A percentile compares a stretch with the other conserved stretches of the same genome.
These are phyloP conservation scores for cat (Felis catus) DNA, from an alignment of 2,113 vertebrate genomes.

Conservation along the genomic window F.catus_Fca126_mat1.0 CM031420.1:19231501-19232000, in stretches of 20 bases:
- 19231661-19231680: background rate
- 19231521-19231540: background rate
- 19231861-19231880: background rate
- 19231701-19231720: background rate
- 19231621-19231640: background rate
- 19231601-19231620: background rate
- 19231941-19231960: background rate
- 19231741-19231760: background rate
- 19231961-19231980: too few species aligned
- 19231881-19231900: background rate
- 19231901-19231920: background rate
- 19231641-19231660: background rate
- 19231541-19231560: background rate
- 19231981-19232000: too few species aligned
- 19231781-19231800: background rate
- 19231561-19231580: background rate
- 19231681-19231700: background rate
- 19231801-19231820: background rate
- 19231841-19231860: background rate
- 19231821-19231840: background rate
- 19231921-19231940: background rate
- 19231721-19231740: background rate
- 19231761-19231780: background rate
- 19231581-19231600: background rate
- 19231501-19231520: background rate